Base-by-base conservation (phyloP, 2,888 invertebrate species). In the Himalopsyche japonica region DNA sequence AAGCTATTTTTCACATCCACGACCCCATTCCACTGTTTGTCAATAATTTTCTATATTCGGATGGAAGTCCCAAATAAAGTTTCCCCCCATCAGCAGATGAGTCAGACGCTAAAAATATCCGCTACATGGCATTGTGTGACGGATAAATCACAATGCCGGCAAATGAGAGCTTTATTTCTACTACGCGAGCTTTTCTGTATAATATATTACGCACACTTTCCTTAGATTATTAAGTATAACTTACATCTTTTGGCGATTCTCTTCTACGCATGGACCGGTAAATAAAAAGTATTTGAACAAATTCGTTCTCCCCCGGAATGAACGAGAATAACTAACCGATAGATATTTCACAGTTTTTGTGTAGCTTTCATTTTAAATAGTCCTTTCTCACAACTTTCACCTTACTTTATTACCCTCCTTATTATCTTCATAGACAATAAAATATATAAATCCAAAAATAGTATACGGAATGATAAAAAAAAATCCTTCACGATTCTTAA, bases 41-140 rank as follows among this genome's bases (percentile, higher is more conserved):
- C 81, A 81, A 81, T 81, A 81, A 76, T 76, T 76, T 30, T 81
- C 81, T 76, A 70, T 76, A 76, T 76, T 43, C 24, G 76, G 47
- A 81, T 7, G 4, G 20, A 47, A 76, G 32, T 24, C 76, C 24
- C 37, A 81, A 79, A 79, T 76, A 32, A n/a, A 77, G 57, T 80
- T 80, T 57, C 15, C 80, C 47, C 76, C 76, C 48, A 57, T 85
- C 76, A 49, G 64, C 80, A 79, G 82, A 84, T 86, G 81, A 86
- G 82, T 83, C 85, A 85, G 76, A 12, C 34, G 76, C 85, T 86
- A 85, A 86, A 86, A 85, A 85, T 86, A 86, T 82, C 87, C 88
- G 87, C 87, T 87, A 86, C 87, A 88, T 87, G 88, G 84, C 84
- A 87, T 80, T 80, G 83, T 82, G 76, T 64, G 78, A 81, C 82